Conservation (phyloP, 2,888 invertebrate species). For the Elaeidobius kamerunicus region DNA sequence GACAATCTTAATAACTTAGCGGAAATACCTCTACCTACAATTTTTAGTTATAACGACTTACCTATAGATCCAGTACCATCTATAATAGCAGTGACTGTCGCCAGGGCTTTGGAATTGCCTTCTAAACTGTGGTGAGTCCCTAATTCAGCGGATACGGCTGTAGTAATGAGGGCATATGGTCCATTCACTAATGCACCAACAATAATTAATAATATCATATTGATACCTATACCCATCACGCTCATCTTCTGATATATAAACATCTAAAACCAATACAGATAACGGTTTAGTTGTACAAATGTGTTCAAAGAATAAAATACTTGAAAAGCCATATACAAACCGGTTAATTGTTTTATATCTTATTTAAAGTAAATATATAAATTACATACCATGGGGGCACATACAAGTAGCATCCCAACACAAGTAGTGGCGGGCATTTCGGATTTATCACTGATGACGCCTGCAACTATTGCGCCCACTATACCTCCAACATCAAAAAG, state of each 20-base stretch:
- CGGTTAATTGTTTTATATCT: too few relatives aligned
- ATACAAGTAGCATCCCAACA: constrained; percentile 70
- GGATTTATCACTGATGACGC: constrained; percentile 76
- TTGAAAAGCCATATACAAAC: too few relatives aligned
- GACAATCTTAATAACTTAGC: too few relatives aligned
- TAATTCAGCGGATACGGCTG: constrained; percentile 92
- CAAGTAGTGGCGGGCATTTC: constrained; percentile 89
- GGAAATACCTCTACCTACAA: too few relatives aligned
- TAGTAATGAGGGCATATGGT: constrained; percentile 94
- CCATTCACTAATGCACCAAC: constrained; percentile 89
- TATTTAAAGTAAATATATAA: too few relatives aligned
- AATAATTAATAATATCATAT: constrained; percentile 65
- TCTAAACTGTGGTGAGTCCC: constrained; percentile 80
- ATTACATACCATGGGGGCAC: constrained; percentile 74
- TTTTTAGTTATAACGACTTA: constrained; percentile 39
- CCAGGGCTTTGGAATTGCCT: constrained; percentile 84
- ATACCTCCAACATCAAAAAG: constrained; percentile 91
- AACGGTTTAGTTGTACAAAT: too few relatives aligned
- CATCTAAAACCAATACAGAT: constrained; percentile 66
- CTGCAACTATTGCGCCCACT: constrained; percentile 83
- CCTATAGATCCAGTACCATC: constrained; percentile 94
- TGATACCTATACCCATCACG: constrained; percentile 57
- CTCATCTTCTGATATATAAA: constrained; percentile 70
- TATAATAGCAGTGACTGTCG: constrained; percentile 96
- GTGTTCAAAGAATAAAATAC: too few relatives aligned